Percentiles rank a stretch among this genome's conserved stretches.
Conservation (phyloP, 1,140 invertebrate genomes). For the Drosophila lacertosa region DNA sequence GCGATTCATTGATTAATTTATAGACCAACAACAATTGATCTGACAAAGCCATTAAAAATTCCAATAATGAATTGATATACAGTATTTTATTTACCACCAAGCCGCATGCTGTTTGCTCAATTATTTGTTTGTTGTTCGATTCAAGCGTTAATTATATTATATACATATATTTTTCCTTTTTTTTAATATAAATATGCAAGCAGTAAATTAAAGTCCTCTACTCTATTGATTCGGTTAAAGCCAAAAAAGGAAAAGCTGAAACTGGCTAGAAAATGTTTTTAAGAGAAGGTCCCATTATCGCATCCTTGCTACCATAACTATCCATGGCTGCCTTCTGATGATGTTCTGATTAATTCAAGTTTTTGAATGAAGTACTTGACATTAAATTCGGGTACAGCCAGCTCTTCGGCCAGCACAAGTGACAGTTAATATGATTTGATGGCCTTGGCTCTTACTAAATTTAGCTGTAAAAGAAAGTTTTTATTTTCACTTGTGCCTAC, state of each 20-base stretch:
- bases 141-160: conserved; percentile 58
- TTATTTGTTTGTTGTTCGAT: conserved; percentile 32
- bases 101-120: conserved; percentile 23
- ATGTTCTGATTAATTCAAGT: not conserved
- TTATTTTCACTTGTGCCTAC: conserved; percentile 12
- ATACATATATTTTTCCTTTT: too few relatives aligned
- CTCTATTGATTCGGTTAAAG: too few relatives aligned
- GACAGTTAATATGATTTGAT: conserved; percentile 1
- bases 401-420: not conserved
- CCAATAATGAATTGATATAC: conserved; percentile 52
- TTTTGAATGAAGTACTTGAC: not conserved
- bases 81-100: conserved; percentile 37
- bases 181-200: conserved; percentile 33
- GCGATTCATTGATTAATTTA: conserved; percentile 36
- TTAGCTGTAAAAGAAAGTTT: conserved; percentile 16
- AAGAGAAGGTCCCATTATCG: too few relatives aligned
- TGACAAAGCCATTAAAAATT: conserved; percentile 24
- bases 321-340: not conserved
- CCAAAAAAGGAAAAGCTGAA: too few relatives aligned
- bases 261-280: too few relatives aligned
- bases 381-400: not conserved
- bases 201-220: conserved; percentile 33
- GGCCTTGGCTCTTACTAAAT: not conserved
- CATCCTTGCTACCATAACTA: not conserved
- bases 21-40: conserved; percentile 17